Evolutionary conservation across 2,888 invertebrate species (phyloP).

Genomic region (Aethes cnicana): DNA sequence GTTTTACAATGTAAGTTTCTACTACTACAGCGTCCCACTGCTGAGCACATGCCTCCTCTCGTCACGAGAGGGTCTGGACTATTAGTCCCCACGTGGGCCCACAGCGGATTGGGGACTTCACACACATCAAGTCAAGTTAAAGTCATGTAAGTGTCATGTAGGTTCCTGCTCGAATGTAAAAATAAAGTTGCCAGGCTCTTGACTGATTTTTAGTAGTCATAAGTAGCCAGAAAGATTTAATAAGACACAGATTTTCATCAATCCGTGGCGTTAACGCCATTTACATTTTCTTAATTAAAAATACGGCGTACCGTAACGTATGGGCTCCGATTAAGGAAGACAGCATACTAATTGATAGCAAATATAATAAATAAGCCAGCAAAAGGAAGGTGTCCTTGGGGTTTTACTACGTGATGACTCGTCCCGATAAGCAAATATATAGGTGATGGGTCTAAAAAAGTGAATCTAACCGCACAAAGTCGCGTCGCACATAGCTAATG

Average conservation of each 20-base stretch:
- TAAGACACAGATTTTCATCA: too few relatives aligned
- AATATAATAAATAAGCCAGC: slow-evolving; percentile 1
- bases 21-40: too few relatives aligned
- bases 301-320: neutral
- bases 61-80: too few relatives aligned
- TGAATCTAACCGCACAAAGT: slow-evolving; percentile 41
- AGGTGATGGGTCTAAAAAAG: slow-evolving; percentile 23
- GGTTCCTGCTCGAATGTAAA: too few relatives aligned
- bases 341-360: slow-evolving; percentile 8
- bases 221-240: too few relatives aligned
- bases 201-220: too few relatives aligned
- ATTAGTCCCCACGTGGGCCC: too few relatives aligned
- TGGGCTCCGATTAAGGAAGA: neutral
- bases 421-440: slow-evolving; percentile 42
- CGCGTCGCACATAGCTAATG: slow-evolving; percentile 63
- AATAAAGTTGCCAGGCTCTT: too few relatives aligned
- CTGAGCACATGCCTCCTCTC: too few relatives aligned
- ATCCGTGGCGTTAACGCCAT: slow-evolving; percentile 4
- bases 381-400: slow-evolving; percentile 9
- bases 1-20: too few relatives aligned
- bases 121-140: neutral
- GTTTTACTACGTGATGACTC: slow-evolving; percentile 17
- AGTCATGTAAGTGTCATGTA: neutral
- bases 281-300: slow-evolving; percentile 6
- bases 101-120: too few relatives aligned